Percentiles rank a stretch among this genome's conserved stretches.
These are phyloP conservation scores for Drosophila kambysellisi DNA, from an alignment of 2,888 invertebrate species.

Conservation along the genomic window DNA sequence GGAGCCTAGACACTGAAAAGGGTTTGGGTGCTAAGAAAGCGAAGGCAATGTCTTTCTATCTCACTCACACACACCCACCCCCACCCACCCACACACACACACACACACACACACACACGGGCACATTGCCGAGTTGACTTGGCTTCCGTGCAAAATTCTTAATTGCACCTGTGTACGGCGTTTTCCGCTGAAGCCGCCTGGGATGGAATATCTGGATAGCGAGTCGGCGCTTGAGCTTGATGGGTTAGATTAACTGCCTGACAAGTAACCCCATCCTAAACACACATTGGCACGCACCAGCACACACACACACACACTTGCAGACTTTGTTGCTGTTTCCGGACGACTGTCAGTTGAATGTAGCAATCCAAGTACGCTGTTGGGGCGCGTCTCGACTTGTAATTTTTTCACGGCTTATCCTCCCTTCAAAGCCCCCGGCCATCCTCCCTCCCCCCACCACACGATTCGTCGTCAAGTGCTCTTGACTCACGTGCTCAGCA, in stretches of 20 bases:
- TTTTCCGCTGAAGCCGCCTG: slow-evolving; percentile 76
- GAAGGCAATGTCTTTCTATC: not conserved
- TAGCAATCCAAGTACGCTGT: slow-evolving; percentile 33
- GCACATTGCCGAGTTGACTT: slow-evolving; percentile 66
- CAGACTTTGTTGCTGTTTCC: slow-evolving; percentile 71
- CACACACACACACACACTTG: slow-evolving; percentile 22
- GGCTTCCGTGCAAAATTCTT: slow-evolving; percentile 81
- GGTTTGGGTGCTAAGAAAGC: slow-evolving; percentile 12
- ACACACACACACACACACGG: slow-evolving; percentile 7
- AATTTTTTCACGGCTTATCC: slow-evolving; percentile 78
- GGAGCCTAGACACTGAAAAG: not conserved
- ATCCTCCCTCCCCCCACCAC: not conserved
- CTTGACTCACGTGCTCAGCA: slow-evolving; percentile 81
- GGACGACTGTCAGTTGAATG: slow-evolving; percentile 62
- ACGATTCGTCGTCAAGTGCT: slow-evolving; percentile 52
- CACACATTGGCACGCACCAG: slow-evolving; percentile 28
- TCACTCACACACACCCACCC: not conserved
- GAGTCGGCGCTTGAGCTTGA: slow-evolving; percentile 66
- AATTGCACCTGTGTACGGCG: slow-evolving; percentile 80
- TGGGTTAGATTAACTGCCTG: slow-evolving; percentile 83
- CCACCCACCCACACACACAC: not conserved
- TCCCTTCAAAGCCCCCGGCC: not conserved
- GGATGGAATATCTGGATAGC: slow-evolving; percentile 72
- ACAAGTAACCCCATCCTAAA: slow-evolving; percentile 75
- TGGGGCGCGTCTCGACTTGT: slow-evolving; percentile 63